Base-by-base conservation (phyloP, 2,888 invertebrate species). In the Orthosia incerta region DNA sequence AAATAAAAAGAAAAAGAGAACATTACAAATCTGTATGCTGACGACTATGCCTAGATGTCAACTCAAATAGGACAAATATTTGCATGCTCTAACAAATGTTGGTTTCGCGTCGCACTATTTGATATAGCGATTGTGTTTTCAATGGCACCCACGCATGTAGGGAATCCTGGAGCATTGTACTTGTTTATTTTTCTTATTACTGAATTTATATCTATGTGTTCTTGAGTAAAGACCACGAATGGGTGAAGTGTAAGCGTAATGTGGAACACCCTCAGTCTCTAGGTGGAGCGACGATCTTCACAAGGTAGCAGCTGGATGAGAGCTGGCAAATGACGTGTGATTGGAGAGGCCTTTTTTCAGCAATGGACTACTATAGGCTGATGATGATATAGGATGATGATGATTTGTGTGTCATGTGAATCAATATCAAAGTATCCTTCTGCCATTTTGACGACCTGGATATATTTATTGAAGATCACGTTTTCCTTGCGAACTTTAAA, bases 41-140 rank as follows among this genome's bases (percentile, higher is more conserved):
- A 55, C 55, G 50, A 51, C 64, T 55, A 45, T 23, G 50, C n/a
- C 55, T 50, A 31, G 55, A 61, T 74, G 46, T 55, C 59, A 61
- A 74, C 64, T 65, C 55, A 46, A 56, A 48, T 31, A 23, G 5
- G 26, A 61, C 65, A 50, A 69, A 79, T 55, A 80, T 75, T 80
- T 57, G 65, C 53, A 69, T 80, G 61, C 61, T 57, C 75, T 66
- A 69, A 80, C 75, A 79, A 75, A 66, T 70, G 48, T 79, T 80
- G 62, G 65, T 55, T 69, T 74, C 53, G 51, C 53, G 39, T 75
- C 68, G 65, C 16, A 57, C 64, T 75, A 66, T 79, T 79, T 79
- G 80, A 69, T 23, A 57, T 48, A 51, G 53, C 51, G 61, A 74
- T 61, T 75, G 50, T 69, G 16, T 80, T 69, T 18, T 75, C 45